phyloP scores from a whole-genome alignment of 2,113 vertebrate species.

The Thalassarche chlororhynchos region DNA sequence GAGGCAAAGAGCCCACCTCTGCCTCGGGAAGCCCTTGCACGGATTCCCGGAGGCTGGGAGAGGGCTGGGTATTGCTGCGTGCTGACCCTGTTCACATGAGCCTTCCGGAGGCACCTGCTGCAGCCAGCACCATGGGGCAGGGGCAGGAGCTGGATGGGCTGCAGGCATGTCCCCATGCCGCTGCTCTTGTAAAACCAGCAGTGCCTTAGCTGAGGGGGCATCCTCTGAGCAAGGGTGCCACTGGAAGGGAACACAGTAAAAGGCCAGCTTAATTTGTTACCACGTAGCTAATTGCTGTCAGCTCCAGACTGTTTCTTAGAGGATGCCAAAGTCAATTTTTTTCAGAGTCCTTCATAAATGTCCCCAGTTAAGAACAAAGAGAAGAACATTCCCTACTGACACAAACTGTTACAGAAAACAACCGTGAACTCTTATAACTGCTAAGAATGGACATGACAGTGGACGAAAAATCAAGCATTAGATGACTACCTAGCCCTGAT shows the following conservation, averaged over 20 bases:
- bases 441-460: background rate
- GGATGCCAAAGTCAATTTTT: background rate
- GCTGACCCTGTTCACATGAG: fast-evolving
- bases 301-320: background rate
- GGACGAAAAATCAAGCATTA: background rate
- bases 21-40: background rate
- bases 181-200: background rate
- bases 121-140: background rate
- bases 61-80: background rate
- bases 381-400: background rate
- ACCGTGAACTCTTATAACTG: background rate
- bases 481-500: background rate
- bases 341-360: background rate
- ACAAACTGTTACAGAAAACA: background rate
- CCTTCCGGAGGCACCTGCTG: background rate
- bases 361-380: background rate
- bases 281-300: background rate
- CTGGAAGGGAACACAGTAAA: background rate
- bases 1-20: background rate
- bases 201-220: background rate
- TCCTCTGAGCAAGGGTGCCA: background rate
- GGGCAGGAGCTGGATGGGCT: background rate
- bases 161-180: fast-evolving
- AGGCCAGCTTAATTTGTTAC: background rate
- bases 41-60: background rate